These are phyloP conservation scores for Agapornis roseicollis DNA, from an alignment of 2,113 vertebrate genomes.

Conservation along the genomic window DNA sequence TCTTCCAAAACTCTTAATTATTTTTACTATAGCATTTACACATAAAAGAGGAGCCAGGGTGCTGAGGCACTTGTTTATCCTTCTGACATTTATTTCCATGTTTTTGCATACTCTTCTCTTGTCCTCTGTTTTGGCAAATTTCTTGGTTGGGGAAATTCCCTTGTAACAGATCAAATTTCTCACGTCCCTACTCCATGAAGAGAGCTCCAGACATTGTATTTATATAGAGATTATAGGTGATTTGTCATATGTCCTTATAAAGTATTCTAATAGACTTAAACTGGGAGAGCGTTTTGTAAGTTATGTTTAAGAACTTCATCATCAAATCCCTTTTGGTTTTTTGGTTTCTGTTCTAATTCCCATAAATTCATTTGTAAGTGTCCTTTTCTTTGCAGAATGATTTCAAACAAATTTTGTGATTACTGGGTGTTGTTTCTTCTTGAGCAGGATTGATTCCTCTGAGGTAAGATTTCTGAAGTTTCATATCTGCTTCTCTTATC, in stretches of 20 bases:
- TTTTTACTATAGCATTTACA: background rate
- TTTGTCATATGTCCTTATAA: background rate
- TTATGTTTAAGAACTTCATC: background rate
- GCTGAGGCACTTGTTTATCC: background rate
- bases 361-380: background rate
- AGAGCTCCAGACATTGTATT: background rate
- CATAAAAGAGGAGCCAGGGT: background rate
- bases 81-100: background rate
- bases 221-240: background rate
- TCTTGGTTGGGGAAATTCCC: background rate
- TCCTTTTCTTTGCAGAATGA: background rate
- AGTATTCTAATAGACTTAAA: background rate
- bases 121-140: background rate
- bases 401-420: background rate
- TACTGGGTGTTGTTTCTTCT: background rate
- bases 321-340: constrained; percentile 47
- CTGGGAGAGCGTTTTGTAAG: background rate
- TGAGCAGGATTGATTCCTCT: background rate
- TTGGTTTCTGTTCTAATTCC: constrained; percentile 26
- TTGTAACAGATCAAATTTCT: background rate
- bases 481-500: background rate
- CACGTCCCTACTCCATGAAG: rapidly evolving
- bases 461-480: constrained; percentile 19
- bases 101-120: background rate
- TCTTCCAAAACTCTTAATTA: background rate